Conservation (phyloP, 1,140 invertebrate genomes). For the Drosophila subpulchrella region DNA sequence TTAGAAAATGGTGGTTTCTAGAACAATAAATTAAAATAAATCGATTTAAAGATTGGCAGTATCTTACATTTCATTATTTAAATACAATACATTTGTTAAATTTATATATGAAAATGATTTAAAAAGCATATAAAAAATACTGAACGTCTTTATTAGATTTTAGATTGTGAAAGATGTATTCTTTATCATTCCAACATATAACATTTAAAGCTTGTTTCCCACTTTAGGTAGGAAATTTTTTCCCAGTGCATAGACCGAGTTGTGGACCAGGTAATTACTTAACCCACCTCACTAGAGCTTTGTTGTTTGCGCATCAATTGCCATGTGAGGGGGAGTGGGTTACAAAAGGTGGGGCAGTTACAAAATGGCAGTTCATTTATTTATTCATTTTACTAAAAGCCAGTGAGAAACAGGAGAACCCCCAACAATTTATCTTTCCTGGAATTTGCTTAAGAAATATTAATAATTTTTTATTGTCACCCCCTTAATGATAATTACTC, state of each 20-base stretch:
- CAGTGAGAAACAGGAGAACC: conserved; percentile 1
- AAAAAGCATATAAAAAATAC: too few species aligned
- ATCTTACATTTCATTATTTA: too few species aligned
- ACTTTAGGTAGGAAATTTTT: not conserved
- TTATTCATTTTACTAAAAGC: conserved; percentile 4
- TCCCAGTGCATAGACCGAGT: conserved; percentile 2
- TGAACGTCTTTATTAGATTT: too few species aligned
- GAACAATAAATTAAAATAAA: too few species aligned
- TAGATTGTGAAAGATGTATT: too few species aligned
- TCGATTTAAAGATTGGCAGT: too few species aligned
- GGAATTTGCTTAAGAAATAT: conserved; percentile 17
- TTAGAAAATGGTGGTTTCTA: too few species aligned
- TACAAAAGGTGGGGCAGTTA: conserved; percentile 23
- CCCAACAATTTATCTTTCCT: conserved; percentile 21
- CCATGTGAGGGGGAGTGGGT: conserved; percentile 26
- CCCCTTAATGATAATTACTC: conserved; percentile 37
- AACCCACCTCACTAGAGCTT: conserved; percentile 40
- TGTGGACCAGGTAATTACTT: conserved; percentile 57
- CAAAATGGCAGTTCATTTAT: conserved; percentile 34
- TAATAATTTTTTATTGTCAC: conserved; percentile 2
- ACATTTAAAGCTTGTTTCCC: not conserved
- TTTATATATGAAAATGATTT: too few species aligned
- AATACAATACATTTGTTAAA: too few species aligned
- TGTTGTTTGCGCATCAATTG: conserved; percentile 48
- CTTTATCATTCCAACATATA: not conserved